Percentiles rank a stretch among this genome's conserved stretches.
phyloP scores from a whole-genome alignment of 2,113 vertebrate genomes.

The Rhynchopsitta pachyrhyncha region DNA sequence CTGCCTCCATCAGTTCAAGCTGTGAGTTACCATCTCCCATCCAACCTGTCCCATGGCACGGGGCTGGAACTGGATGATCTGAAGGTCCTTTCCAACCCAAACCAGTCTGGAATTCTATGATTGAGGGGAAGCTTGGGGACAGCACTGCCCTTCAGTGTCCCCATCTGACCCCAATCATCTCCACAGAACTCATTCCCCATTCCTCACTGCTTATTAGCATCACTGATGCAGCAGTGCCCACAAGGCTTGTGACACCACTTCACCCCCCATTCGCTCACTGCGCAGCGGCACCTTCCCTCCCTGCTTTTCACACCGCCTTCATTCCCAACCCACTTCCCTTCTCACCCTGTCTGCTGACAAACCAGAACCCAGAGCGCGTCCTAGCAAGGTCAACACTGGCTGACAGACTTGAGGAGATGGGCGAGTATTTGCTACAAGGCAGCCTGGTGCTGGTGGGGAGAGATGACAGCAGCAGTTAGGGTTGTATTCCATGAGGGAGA shows the following conservation, averaged over 20 bases:
- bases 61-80: neutral
- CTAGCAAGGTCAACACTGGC: neutral
- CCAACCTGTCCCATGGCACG: neutral
- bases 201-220: neutral
- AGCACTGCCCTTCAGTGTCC: neutral
- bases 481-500: neutral
- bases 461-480: neutral
- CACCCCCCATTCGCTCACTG: neutral
- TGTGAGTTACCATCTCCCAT: neutral
- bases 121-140: neutral
- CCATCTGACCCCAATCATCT: neutral
- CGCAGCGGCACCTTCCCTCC: accelerated
- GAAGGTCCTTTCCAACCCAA: neutral
- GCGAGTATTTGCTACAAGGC: neutral
- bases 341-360: neutral
- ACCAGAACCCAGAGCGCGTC: neutral
- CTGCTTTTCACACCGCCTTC: neutral
- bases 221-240: neutral
- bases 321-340: neutral
- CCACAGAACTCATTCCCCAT: neutral
- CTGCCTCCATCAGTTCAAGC: neutral
- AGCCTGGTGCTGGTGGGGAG: neutral
- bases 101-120: neutral
- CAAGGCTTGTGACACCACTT: accelerated
- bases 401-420: neutral